Evolutionary conservation across 2,888 invertebrate species (phyloP).

Genomic region (Heliconius ismenius): DNA sequence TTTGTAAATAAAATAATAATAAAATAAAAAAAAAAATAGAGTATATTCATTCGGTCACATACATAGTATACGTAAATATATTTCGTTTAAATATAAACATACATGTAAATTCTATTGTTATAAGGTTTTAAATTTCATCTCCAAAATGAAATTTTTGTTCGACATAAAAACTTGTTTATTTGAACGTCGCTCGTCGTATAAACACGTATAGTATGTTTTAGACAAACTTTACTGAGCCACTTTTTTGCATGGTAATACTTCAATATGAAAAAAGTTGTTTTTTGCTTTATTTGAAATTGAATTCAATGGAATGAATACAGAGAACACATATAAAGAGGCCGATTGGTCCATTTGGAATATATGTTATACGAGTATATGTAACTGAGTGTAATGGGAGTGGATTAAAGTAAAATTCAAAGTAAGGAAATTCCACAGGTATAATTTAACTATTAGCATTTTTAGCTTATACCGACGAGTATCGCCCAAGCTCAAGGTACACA

Average conservation of each 20-base stretch:
- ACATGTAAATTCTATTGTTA: not conserved
- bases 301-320: constrained; percentile 10
- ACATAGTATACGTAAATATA: too few relatives aligned
- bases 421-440: too few relatives aligned
- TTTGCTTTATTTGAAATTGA: constrained; percentile 14
- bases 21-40: too few relatives aligned
- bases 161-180: not conserved
- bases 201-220: not conserved
- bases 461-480: too few relatives aligned
- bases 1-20: too few relatives aligned
- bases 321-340: not conserved
- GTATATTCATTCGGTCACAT: too few relatives aligned
- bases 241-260: not conserved
- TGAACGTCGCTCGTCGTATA: not conserved
- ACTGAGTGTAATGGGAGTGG: not conserved
- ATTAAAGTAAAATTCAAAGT: not conserved
- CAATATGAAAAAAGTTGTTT: constrained; percentile 17
- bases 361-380: not conserved
- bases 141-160: not conserved
- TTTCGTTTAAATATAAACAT: too few relatives aligned
- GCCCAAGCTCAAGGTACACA: too few relatives aligned
- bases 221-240: not conserved
- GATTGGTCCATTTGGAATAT: not conserved
- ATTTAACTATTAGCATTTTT: too few relatives aligned
- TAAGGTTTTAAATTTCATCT: not conserved